Conservation (phyloP, 2,797 vertebrate species). For the Danionella dracula region DNA sequence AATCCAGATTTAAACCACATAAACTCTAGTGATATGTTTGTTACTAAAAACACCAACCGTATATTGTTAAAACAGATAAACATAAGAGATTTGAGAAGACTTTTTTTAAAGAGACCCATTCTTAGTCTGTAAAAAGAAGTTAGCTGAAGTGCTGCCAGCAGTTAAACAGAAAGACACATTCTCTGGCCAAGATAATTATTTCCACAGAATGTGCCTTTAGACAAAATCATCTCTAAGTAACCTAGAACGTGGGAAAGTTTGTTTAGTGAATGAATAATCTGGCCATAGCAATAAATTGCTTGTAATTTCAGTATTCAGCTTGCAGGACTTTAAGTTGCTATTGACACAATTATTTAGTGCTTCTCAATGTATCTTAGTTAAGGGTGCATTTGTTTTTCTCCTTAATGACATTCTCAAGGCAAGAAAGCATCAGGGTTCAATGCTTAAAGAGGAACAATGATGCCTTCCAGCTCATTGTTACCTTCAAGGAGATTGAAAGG, state of each 20-base stretch:
- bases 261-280: neutral
- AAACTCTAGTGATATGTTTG: too few species aligned
- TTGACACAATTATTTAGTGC: neutral
- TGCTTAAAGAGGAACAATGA: neutral
- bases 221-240: neutral
- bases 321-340: neutral
- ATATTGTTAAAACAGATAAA: too few species aligned
- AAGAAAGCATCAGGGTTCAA: neutral
- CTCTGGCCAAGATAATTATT: neutral
- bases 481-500: neutral
- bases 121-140: neutral
- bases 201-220: neutral
- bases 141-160: neutral
- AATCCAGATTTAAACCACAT: too few species aligned
- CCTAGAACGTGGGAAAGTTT: neutral
- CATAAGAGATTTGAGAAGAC: too few species aligned
- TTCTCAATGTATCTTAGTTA: neutral
- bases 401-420: neutral
- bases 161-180: slow-evolving; percentile 1
- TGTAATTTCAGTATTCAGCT: neutral
- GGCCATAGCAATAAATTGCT: neutral
- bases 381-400: neutral
- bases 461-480: neutral
- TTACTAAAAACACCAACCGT: too few species aligned
- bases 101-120: neutral